Evolutionary conservation across 2,797 vertebrate species (phyloP), one percentile per base, ranked within the genome.

Genomic region (Rhincodon typus): DNA sequence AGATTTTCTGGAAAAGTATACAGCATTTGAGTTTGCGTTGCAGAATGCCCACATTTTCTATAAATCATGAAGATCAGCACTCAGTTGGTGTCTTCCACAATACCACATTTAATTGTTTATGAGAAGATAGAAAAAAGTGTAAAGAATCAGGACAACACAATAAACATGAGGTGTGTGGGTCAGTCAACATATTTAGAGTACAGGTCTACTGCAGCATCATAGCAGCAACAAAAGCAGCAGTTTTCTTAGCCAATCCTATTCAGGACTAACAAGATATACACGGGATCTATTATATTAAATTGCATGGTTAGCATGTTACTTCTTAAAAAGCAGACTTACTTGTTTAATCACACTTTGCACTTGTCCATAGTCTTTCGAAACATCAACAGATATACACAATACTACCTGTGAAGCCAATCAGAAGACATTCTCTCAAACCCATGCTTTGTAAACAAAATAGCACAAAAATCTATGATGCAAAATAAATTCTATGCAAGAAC

Each of bases 271-370:
- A 42, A 67, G 0, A 69, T 67, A 93, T 23, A 69, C 67, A 67
- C 25, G 0, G n/a, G 19, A 30, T 67, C n/a, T 42, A 90, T 0
- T 42, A 69, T 21, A 67, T 84, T 25, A 13, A 90, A 91, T 7
- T 17, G 34, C 17, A 30, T 77, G 94, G 21, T 95, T 77, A 67
- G 7, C 42, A 67, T 42, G 3, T 95, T 27, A 57, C 21, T 4
- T 30, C n/a, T 69, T 23, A 46, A 30, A 87, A 95, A 46, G 38
- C 62, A 96, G 69, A 82, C 97, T 97, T 97, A 99, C 99, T 98
- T 99, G 99, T 97, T 99, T 99, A 90, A 99, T 98, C 96, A 99
- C 99, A 77, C 98, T 99, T 97, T 99, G 99, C 96, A 99, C 99
- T 96, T 99, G 98, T 96, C 98, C 97, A 0, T 99, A 99, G 96